These are phyloP conservation scores for Ceratina japonica DNA, from an alignment of 1,140 invertebrate genomes.

Conservation along the genomic window DNA sequence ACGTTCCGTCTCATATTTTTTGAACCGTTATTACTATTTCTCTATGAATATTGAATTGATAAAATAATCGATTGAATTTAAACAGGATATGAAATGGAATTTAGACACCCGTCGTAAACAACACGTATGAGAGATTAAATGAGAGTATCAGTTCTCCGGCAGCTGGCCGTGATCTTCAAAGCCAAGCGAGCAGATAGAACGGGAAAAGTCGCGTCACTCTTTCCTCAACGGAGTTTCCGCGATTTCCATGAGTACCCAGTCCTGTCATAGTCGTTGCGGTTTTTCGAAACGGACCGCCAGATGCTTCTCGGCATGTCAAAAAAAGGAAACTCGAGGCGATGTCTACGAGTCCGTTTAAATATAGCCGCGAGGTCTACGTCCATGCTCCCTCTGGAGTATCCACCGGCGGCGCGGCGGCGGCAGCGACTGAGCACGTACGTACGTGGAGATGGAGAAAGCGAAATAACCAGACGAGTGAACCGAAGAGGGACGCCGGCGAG, in stretches of 20 bases:
- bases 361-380: slow-evolving; percentile 65
- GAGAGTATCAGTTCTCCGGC: not conserved
- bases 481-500: not conserved
- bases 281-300: slow-evolving; percentile 31
- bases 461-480: not conserved
- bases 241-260: not conserved
- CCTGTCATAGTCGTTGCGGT: slow-evolving; percentile 19
- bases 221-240: slow-evolving; percentile 7
- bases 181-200: not conserved
- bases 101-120: no score
- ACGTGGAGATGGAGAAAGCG: not conserved
- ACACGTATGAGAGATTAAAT: not conserved
- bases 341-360: slow-evolving; percentile 69
- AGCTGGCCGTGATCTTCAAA: not conserved
- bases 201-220: slow-evolving; percentile 11
- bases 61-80: not conserved
- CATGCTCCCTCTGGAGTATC: slow-evolving; percentile 52
- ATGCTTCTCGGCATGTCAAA: slow-evolving; percentile 49
- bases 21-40: not conserved
- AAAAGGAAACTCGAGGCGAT: slow-evolving; percentile 53
- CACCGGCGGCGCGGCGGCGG: slow-evolving; percentile 29
- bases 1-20: no score
- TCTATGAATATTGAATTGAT: not conserved
- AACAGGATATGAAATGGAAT: no score
- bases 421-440: slow-evolving; percentile 25